Evolutionary conservation across 2,888 invertebrate genomes (phyloP).

Genomic region (Platycheirus rosarum): DNA sequence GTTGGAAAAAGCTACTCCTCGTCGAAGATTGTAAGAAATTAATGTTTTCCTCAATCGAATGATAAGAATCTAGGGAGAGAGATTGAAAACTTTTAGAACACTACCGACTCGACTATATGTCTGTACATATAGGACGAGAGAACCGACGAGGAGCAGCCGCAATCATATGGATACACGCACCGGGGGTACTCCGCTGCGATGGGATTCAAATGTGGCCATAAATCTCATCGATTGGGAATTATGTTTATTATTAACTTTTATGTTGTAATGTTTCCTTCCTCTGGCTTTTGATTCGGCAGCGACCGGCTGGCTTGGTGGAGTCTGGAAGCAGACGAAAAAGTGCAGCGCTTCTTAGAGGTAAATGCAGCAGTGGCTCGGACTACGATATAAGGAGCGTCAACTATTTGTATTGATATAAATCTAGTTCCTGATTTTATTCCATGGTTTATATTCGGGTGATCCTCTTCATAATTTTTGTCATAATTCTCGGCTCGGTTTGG

Average conservation of each 20-base stretch:
- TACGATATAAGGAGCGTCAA: slow-evolving; percentile 19
- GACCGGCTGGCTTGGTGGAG: too few relatives aligned
- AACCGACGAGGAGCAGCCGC: slow-evolving; percentile 2
- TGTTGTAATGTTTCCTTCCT: slow-evolving; percentile 72
- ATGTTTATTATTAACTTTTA: slow-evolving; percentile 74
- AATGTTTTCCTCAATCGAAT: slow-evolving; percentile 70
- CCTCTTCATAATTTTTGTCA: too few relatives aligned
- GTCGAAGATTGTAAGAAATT: slow-evolving; percentile 65
- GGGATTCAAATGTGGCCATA: slow-evolving; percentile 72
- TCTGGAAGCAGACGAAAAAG: too few relatives aligned
- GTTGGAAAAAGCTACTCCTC: slow-evolving; percentile 57
- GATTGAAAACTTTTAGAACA: slow-evolving; percentile 74
- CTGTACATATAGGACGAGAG: slow-evolving; percentile 38
- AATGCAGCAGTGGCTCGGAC: slow-evolving; percentile 22
- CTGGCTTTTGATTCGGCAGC: not conserved
- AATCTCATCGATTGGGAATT: slow-evolving; percentile 73
- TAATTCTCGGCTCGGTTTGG: too few relatives aligned
- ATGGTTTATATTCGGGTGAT: slow-evolving; percentile 18
- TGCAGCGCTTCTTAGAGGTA: too few relatives aligned
- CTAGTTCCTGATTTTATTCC: slow-evolving; percentile 54
- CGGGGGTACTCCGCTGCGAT: slow-evolving; percentile 59
- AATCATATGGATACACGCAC: slow-evolving; percentile 50
- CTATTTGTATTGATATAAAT: slow-evolving; percentile 58
- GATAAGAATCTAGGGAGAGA: slow-evolving; percentile 72
- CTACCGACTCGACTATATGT: slow-evolving; percentile 44